These are phyloP conservation scores for Troides oblongomaculatus DNA, from an alignment of 2,888 invertebrate genomes.

Conservation along the genomic window DNA sequence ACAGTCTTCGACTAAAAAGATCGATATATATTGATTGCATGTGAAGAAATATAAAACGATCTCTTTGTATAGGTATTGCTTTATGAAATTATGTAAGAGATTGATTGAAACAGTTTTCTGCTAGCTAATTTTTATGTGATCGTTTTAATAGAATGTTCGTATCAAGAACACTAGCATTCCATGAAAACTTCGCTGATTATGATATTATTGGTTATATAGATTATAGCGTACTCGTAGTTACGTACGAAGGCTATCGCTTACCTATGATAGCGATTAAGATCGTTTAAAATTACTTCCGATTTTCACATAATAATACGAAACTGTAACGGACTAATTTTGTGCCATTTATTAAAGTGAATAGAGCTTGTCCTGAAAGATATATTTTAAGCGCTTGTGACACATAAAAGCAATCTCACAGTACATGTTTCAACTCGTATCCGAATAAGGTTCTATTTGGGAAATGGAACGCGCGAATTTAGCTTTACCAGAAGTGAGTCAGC, in stretches of 20 bases:
- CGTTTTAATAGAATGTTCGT: too few species aligned
- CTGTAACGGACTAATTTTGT: not conserved
- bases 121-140: too few species aligned
- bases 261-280: too few species aligned
- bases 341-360: not conserved
- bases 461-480: slow-evolving; percentile 27
- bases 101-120: too few species aligned
- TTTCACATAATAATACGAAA: not conserved
- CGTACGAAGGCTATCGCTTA: not conserved
- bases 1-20: too few species aligned
- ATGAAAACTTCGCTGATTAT: too few species aligned
- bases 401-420: slow-evolving; percentile 28
- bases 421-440: slow-evolving; percentile 22
- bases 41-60: too few species aligned
- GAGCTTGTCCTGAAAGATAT: slow-evolving; percentile 1
- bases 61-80: too few species aligned
- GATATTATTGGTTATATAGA: too few species aligned
- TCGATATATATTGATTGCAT: too few species aligned
- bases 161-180: too few species aligned
- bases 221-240: not conserved
- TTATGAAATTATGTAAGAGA: too few species aligned
- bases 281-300: not conserved
- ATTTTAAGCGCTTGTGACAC: slow-evolving; percentile 27
- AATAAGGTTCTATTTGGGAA: slow-evolving; percentile 27
- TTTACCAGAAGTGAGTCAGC: slow-evolving; percentile 16